Evolutionary conservation across 2,113 vertebrate genomes (phyloP), one percentile per base, ranked within the genome.

Genomic region (Hypomesus transpacificus): DNA sequence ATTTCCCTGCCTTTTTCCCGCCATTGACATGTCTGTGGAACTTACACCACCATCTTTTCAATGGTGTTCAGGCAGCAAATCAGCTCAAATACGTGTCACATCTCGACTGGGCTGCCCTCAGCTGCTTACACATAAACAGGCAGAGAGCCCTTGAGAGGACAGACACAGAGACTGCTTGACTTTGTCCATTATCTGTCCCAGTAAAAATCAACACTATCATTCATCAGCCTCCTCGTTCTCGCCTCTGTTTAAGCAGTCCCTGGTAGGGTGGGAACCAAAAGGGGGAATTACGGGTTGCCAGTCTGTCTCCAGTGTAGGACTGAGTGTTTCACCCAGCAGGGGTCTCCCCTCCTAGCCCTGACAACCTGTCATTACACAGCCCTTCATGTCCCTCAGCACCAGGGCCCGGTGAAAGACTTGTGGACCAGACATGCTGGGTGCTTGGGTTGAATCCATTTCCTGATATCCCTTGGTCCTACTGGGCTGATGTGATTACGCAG

Each of bases 311-410:
- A 91, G 90, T 90, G 92, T 94, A 91, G 94, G 93, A 94, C 94
- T 92, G 90, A 92, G 93, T 92, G 94, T 94, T 95, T 94, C 91
- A 91, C 78, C 91, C 91, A 92, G 89, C 91, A 90, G 93, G 91
- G 92, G 92, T 92, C 92, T 92, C 92, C 91, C 91, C 90, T 21
- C 92, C 86, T 90, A 93, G 92, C 92, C 92, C 91, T 94, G 93
- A 95, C 93, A 95, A 93, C 93, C 93, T 86, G 79, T 94, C 93
- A 94, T 94, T 94, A 95, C 91, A 93, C 93, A 93, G 93, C 93
- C 75, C 88, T 90, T 92, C 91, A 81, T 85, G 90, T 88, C 92
- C 92, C 93, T 94, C 93, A 92, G 91, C 92, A 92, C 88, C 90
- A 91, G 93, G 90, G 91, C 93, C 90, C 89, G 83, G 85, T 89